Conservation (phyloP, 2,113 vertebrate species). For the Rhea pennata region DNA sequence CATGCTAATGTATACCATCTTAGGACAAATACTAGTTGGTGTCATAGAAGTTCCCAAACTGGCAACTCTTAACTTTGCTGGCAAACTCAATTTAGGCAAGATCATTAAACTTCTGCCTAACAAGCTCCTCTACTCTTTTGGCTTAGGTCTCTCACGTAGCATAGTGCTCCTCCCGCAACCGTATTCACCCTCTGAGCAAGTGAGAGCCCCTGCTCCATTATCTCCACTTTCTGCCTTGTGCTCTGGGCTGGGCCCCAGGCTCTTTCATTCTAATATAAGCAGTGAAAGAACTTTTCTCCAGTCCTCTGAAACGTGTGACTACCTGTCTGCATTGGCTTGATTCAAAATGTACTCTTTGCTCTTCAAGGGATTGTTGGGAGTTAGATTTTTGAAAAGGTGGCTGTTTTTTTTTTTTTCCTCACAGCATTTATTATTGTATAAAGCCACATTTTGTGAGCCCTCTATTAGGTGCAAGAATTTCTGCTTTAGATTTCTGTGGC, state of each 20-base stretch:
- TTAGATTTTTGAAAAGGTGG: background rate
- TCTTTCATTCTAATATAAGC: background rate
- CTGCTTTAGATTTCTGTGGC: background rate
- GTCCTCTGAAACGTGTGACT: background rate
- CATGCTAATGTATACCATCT: background rate
- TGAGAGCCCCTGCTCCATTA: background rate
- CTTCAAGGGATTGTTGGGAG: background rate
- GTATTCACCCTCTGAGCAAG: background rate
- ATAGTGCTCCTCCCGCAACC: background rate
- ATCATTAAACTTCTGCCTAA: background rate
- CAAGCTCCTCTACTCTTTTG: background rate
- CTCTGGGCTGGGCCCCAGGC: constrained; percentile 30
- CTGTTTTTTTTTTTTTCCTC: background rate
- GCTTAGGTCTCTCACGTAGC: background rate
- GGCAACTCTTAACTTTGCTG: background rate
- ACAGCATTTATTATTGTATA: background rate
- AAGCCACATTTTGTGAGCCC: background rate
- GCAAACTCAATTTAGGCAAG: background rate
- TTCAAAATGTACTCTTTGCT: background rate
- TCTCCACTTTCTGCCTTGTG: background rate
- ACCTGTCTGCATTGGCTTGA: background rate
- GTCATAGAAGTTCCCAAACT: background rate
- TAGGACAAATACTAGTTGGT: background rate
- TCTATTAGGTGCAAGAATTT: background rate
- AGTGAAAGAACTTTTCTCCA: background rate